Evolutionary conservation across 2,797 vertebrate genomes (phyloP).

Genomic region (Chloroceryle inda): DNA sequence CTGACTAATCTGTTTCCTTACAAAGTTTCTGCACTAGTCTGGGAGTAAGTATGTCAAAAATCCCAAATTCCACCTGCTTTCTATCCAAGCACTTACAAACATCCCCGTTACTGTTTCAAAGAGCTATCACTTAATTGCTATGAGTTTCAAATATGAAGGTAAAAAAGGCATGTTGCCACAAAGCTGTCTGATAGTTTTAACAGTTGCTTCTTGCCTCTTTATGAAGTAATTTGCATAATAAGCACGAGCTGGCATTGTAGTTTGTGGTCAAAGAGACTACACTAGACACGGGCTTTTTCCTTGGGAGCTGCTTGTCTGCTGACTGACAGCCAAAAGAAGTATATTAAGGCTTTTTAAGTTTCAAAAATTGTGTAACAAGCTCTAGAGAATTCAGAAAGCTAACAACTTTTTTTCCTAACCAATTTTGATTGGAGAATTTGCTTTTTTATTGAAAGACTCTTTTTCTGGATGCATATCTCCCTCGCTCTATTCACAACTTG

Average conservation of each 20-base stretch:
- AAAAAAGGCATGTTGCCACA: neutral
- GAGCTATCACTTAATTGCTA: neutral
- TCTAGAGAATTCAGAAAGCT: neutral
- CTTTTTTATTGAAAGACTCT: neutral
- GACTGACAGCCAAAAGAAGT: neutral
- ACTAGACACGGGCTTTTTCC: neutral
- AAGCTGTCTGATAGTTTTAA: neutral
- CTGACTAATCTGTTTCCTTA: neutral
- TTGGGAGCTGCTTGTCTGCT: neutral
- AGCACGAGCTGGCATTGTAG: neutral
- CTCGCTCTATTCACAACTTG: neutral
- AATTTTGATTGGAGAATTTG: neutral
- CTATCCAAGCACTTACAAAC: neutral
- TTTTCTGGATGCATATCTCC: neutral
- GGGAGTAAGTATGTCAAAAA: neutral
- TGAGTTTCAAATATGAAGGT: fast-evolving
- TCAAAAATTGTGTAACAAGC: neutral
- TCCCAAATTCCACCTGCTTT: neutral
- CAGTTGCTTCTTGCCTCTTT: neutral
- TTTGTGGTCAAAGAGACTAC: neutral
- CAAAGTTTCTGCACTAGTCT: neutral
- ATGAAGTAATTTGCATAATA: neutral
- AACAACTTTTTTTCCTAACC: neutral
- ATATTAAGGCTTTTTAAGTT: neutral
- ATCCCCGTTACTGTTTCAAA: neutral